Conservation (phyloP, 2,113 vertebrate genomes). For the Nicator chloris region DNA sequence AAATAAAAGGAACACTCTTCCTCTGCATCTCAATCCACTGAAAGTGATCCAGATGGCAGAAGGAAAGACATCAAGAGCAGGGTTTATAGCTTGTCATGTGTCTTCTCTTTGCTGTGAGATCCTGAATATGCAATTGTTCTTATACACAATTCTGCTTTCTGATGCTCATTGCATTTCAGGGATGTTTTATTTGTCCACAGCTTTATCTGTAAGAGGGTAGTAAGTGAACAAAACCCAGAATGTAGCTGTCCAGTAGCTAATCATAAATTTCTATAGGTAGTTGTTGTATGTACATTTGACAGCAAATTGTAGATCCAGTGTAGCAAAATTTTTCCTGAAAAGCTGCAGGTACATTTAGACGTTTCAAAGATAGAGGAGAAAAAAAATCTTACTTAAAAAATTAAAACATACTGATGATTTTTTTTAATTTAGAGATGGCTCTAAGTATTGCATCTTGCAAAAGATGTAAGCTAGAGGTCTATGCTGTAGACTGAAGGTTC, state of each 20-base stretch:
- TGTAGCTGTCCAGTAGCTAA: neutral
- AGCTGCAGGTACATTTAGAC: neutral
- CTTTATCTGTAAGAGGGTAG: neutral
- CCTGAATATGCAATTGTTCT: neutral
- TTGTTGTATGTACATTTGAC: neutral
- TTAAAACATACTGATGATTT: neutral
- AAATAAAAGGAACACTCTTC: neutral
- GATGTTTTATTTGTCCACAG: neutral
- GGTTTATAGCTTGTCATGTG: neutral
- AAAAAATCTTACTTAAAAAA: neutral
- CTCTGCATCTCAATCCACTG: neutral
- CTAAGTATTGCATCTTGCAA: neutral
- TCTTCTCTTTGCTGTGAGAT: neutral
- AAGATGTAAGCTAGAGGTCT: neutral
- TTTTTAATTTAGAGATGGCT: neutral
- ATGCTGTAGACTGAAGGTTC: neutral
- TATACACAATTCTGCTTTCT: neutral
- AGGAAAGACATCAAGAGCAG: neutral
- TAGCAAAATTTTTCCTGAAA: neutral
- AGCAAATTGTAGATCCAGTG: neutral
- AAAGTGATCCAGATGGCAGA: neutral
- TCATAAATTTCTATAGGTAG: neutral
- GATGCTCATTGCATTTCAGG: accelerated
- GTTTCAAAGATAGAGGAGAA: neutral
- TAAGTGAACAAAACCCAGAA: neutral